Evolutionary conservation across 1,140 invertebrate genomes (phyloP), one percentile per base, ranked within the genome.

Genomic region (Spodoptera litura): DNA sequence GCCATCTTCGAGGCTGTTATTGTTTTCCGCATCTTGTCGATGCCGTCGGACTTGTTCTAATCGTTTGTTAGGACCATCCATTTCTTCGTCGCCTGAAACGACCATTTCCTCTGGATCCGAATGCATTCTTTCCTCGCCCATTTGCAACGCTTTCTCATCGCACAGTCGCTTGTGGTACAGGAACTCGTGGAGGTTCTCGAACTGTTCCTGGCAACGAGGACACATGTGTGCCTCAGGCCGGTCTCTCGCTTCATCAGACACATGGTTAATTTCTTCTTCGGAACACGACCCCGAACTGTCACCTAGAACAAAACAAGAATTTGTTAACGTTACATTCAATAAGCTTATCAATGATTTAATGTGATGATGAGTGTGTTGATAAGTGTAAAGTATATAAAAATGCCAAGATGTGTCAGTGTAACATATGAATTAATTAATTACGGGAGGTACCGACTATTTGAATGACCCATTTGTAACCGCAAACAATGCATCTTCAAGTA

Each of bases 1-100:
- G 52, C 89, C 91, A 70, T 94, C 78, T 83, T 96, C 96, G 76
- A 95, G 95, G 84, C 96, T 95, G 87, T 97, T 97, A 89, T 97
- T 97, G 90, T 97, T 97, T 85, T 97, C 97, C 6, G 96, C 97
- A 87, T 97, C 97, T 89, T 97, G 96, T 81, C 96, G 95, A 89
- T 97, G 96, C 75, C 96, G 95, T 85, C 96, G 95, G 78, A 95
- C 95, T 89, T 96, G 95, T 83, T 96, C 96, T 82, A 96, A 89
- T 80, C 95, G 85, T 85, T 96, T 96, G 71, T 95, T 95, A 44
- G 94, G 94, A 76, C 95, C 95, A 78, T 96, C 95, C 87, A 95
- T 95, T 85, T 95, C 95, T 83, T 96, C 96, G 80, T 96, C 95
- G 73, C 95, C 95, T 3, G 95, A 96, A 13, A 96, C 95, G 70